Percentiles rank a stretch among this genome's conserved stretches.
These are phyloP conservation scores for Diabrotica undecimpunctata DNA, from an alignment of 1,140 invertebrate species.

Conservation along the genomic window DNA sequence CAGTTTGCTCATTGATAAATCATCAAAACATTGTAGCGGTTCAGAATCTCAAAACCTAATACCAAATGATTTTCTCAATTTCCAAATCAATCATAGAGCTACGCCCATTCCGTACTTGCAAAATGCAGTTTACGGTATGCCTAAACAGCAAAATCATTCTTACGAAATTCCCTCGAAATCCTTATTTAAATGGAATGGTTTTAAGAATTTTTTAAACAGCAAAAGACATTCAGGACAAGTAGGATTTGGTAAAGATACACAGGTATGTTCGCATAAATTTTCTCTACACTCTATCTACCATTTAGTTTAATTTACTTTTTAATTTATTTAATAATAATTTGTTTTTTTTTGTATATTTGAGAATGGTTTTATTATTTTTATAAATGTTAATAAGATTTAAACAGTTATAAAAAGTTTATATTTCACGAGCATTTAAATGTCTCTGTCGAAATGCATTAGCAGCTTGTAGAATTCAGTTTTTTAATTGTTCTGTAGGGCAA, in stretches of 20 bases:
- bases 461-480: too few relatives aligned
- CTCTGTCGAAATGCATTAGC: too few relatives aligned
- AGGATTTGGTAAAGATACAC: slow-evolving; percentile 50
- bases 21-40: slow-evolving; percentile 56
- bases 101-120: slow-evolving; percentile 71
- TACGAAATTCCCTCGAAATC: slow-evolving; percentile 37
- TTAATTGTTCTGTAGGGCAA: too few relatives aligned
- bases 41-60: slow-evolving; percentile 50
- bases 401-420: too few relatives aligned
- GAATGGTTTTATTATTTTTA: too few relatives aligned
- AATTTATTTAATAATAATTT: too few relatives aligned
- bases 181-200: slow-evolving; percentile 42
- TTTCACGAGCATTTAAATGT: too few relatives aligned
- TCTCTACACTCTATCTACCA: too few relatives aligned
- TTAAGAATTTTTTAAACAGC: slow-evolving; percentile 44
- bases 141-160: slow-evolving; percentile 55
- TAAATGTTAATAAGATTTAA: too few relatives aligned
- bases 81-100: slow-evolving; percentile 48
- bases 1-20: slow-evolving; percentile 67
- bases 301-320: too few relatives aligned
- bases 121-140: slow-evolving; percentile 63
- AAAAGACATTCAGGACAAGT: slow-evolving; percentile 24
- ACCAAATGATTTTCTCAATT: slow-evolving; percentile 43
- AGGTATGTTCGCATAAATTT: slow-evolving; percentile 45
- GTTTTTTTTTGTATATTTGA: too few relatives aligned